Base-by-base conservation (phyloP, 2,113 vertebrate species). In the Zapus hudsonius region DNA sequence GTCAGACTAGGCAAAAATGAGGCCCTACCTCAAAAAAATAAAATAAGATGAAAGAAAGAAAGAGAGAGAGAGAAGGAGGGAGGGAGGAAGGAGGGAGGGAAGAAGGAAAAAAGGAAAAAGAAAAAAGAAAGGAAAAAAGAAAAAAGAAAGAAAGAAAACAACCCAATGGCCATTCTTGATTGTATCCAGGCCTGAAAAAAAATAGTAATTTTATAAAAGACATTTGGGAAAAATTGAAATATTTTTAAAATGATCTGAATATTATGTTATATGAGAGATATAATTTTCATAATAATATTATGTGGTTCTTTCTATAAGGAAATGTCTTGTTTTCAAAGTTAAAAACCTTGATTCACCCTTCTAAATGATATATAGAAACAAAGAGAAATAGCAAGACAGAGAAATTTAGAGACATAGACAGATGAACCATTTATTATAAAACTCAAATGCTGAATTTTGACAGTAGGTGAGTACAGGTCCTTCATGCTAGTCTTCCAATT, bases 241-340 rank as follows among this genome's bases (percentile, higher is more conserved):
- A 72, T 82, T 79, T 87, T 44, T 78, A 59, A 84, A 22, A 79
- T 9, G 38, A n/a, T n/a, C 4, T 72, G 22, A 5, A 9, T 81
- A 16, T 94, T 78, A 72, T 29, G 57, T 64, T 82, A 72, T 86
- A 29, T 42, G 38, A 42, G 38, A 19, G 72, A 1, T 84, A 67
- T 85, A 52, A 83, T 27, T 90, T 73, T 89, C 16, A 52, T 84
- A n/a, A 74, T 57, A 66, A 86, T 73, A 8, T 31, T 66, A 36
- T 70, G 3, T 38, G 31, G 11, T n/a, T n/a, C n/a, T n/a, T 72
- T 64, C 55, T 22, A n/a, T 42, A 76, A 80, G 9, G 81, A 12
- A 89, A 90, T 55, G 4, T 38, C n/a, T 90, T 86, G 40, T 52
- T 70, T 91, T 76, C 6, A 33, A 82, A 57, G 42, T 81, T 92